Evolutionary conservation across 2,797 vertebrate genomes (phyloP).

Genomic region (Oryzias sinensis): DNA sequence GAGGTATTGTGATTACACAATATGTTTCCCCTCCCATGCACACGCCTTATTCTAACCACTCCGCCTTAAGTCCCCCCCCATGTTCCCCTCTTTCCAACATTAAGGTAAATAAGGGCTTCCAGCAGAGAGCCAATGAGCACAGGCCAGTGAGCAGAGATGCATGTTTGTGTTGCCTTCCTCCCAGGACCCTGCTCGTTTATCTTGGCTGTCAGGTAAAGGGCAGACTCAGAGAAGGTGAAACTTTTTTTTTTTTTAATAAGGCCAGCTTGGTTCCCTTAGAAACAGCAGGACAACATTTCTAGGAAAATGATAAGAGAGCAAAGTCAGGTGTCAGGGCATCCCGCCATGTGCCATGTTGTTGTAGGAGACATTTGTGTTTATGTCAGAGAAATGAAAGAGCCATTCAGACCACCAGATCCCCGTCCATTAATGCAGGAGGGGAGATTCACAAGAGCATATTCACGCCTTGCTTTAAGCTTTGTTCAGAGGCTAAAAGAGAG

Average conservation of each 20-base stretch:
- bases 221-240: slow-evolving; percentile 78
- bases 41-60: slow-evolving; percentile 22
- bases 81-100: slow-evolving; percentile 57
- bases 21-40: slow-evolving; percentile 3
- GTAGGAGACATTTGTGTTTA: slow-evolving; percentile 57
- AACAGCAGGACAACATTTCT: slow-evolving; percentile 72
- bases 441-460: slow-evolving; percentile 72
- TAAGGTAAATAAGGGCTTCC: slow-evolving; percentile 78
- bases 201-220: slow-evolving; percentile 78
- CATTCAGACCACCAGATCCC: slow-evolving; percentile 55
- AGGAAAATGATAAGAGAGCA: slow-evolving; percentile 63
- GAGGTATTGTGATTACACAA: slow-evolving; percentile 57
- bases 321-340: slow-evolving; percentile 62
- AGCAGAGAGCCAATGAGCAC: slow-evolving; percentile 74
- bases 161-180: slow-evolving; percentile 73
- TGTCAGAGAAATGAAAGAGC: slow-evolving; percentile 59
- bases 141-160: slow-evolving; percentile 74
- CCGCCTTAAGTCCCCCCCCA: slow-evolving; percentile 43
- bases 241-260: slow-evolving; percentile 69
- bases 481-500: slow-evolving; percentile 71
- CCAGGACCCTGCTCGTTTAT: slow-evolving; percentile 77
- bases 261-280: slow-evolving; percentile 70
- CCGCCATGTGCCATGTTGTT: slow-evolving; percentile 45
- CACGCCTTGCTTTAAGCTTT: slow-evolving; percentile 47
- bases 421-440: slow-evolving; percentile 53